Base-by-base conservation (phyloP, 2,113 vertebrate genomes). In the Thunnus maccoyii region DNA sequence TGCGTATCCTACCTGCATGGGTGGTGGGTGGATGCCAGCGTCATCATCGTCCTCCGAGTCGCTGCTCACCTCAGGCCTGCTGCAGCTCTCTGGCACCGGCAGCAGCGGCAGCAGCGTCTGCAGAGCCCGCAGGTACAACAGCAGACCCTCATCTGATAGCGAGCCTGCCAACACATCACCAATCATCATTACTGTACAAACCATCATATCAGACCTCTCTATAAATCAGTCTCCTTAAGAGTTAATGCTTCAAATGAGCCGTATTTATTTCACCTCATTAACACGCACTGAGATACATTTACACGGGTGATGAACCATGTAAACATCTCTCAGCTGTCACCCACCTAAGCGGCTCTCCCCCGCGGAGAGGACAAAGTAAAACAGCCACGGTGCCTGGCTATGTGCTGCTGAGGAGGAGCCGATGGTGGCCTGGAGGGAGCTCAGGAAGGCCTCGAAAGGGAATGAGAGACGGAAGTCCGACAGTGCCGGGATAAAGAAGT, bases 1-100 rank as follows among this genome's bases (percentile, higher is more conserved):
- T 20, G 22, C 3, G 9, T 22, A 71, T 25, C 48, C 89, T 93
- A 99, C 98, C 57, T 93, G 93, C 58, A 94, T 74, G 61, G 94
- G 74, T 13, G 84, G 70, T 54, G 91, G 94, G 69, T 95, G 95
- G 83, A 91, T 90, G 2, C 94, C 92, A 47, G 93, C 93, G 30
- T 97, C 96, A 20, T 96, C 96, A 16, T 99, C 98, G 1, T 99
- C 98, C 91, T 99, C 98, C 0, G 98, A 99, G 91, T 99, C 98
- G 8, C 98, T 99, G 91, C 83, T 87, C 10, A 96, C 90, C 78
- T 98, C 97, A 1, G 95, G 95, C 66, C 95, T 90, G 85, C 93
- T 70, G 78, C 87, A 89, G 89, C 95, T 90, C 81, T 96, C 85
- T 0, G 96, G 96, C 51, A 97, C 96, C 0, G 97, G 98, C 32